phyloP scores from a whole-genome alignment of 2,797 vertebrate species.

The Erpetoichthys calabaricus region DNA sequence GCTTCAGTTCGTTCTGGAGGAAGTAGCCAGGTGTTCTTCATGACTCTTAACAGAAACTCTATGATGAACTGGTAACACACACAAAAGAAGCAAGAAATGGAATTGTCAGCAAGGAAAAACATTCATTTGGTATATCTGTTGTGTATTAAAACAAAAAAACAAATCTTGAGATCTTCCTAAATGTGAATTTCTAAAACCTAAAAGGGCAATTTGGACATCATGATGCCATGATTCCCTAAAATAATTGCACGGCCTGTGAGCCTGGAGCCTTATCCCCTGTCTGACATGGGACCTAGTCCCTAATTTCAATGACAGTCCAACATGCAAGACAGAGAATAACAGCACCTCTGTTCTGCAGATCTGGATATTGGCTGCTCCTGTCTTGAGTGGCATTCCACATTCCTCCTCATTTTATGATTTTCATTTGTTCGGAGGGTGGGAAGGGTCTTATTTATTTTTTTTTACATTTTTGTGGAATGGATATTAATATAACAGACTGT shows the following conservation, averaged over 20 bases:
- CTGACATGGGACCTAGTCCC: neutral
- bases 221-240: neutral
- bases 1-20: conserved; percentile 93
- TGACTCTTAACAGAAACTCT: conserved; percentile 98
- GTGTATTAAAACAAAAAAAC: too few relatives aligned
- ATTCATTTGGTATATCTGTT: too few relatives aligned
- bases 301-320: neutral
- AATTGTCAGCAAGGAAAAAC: too few relatives aligned
- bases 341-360: conserved; percentile 29
- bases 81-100: conserved; percentile 19
- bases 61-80: conserved; percentile 97
- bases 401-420: conserved; percentile 40
- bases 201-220: neutral
- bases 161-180: neutral
- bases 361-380: conserved; percentile 36
- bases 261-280: neutral
- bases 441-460: conserved; percentile 23
- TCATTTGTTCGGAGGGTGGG: conserved; percentile 43
- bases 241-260: neutral
- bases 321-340: neutral
- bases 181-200: neutral
- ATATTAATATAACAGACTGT: too few relatives aligned
- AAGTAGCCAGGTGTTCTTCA: conserved; percentile 99
- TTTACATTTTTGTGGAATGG: too few relatives aligned
- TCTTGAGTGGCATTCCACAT: conserved; percentile 51